Evolutionary conservation across 2,888 invertebrate species (phyloP).

Genomic region (Ametastegia equiseti): DNA sequence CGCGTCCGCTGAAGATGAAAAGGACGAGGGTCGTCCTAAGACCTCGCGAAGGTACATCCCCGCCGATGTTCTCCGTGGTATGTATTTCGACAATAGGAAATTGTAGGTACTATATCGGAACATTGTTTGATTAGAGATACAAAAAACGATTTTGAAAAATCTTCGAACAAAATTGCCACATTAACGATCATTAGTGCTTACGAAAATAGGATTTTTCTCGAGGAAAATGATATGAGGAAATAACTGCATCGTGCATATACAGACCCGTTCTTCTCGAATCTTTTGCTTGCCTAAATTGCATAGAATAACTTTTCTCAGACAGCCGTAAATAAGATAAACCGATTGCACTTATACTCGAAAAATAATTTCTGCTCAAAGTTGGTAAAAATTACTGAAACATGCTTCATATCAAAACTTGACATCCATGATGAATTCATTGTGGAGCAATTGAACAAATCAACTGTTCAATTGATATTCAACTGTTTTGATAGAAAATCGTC

Average conservation of each 20-base stretch:
- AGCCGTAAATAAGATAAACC: not conserved
- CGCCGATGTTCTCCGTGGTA: conserved; percentile 94
- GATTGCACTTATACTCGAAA: not conserved
- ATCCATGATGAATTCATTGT: not conserved
- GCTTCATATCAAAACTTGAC: not conserved
- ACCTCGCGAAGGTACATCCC: conserved; percentile 91
- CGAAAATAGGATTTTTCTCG: too few relatives aligned
- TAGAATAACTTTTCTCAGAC: not conserved
- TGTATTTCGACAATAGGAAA: conserved; percentile 74
- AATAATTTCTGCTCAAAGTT: not conserved
- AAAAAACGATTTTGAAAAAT: too few relatives aligned
- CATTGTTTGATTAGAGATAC: too few relatives aligned
- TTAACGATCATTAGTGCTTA: not conserved
- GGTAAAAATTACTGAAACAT: not conserved
- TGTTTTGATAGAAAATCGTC: too few relatives aligned
- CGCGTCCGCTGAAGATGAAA: conserved; percentile 75
- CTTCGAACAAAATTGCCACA: not conserved
- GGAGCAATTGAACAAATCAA: not conserved
- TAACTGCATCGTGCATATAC: not conserved
- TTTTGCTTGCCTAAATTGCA: not conserved
- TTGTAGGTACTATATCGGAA: too few relatives aligned
- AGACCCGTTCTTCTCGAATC: not conserved
- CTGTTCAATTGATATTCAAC: not conserved
- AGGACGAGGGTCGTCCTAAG: conserved; percentile 80
- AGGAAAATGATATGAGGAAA: too few relatives aligned